A percentile compares a stretch with the other conserved stretches of the same genome.
These are phyloP conservation scores for Sturnus vulgaris DNA, from an alignment of 2,113 vertebrate genomes.

Conservation along the genomic window DNA sequence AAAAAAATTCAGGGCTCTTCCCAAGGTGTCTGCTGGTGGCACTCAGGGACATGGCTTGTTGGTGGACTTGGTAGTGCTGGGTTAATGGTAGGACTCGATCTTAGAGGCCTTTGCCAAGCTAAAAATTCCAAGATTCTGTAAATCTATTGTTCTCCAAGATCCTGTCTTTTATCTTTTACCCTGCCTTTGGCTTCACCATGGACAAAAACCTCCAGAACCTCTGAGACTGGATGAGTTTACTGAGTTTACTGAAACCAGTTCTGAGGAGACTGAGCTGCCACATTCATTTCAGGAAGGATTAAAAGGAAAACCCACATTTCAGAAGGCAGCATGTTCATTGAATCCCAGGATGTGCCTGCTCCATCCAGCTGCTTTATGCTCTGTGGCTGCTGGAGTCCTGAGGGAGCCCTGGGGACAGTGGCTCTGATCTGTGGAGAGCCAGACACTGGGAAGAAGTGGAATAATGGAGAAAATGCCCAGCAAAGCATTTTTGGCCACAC, in stretches of 20 bases:
- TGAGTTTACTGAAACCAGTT: not conserved
- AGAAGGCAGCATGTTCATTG: accelerated
- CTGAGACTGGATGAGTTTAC: not conserved
- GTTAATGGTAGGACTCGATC: accelerated
- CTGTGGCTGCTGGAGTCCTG: too few relatives aligned
- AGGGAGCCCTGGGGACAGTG: not conserved
- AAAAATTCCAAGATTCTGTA: not conserved
- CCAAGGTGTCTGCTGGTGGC: not conserved
- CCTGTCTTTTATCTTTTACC: not conserved
- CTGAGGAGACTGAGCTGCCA: not conserved
- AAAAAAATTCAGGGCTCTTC: not conserved
- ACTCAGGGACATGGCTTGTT: not conserved
- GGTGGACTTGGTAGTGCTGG: not conserved
- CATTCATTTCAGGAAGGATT: not conserved
- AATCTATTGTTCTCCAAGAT: not conserved
- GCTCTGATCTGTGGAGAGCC: not conserved
- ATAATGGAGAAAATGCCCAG: accelerated
- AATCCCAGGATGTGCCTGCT: not conserved
- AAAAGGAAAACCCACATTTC: not conserved
- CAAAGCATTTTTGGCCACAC: not conserved
- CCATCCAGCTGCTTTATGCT: not conserved
- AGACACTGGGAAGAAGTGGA: not conserved
- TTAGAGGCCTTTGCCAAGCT: not conserved
- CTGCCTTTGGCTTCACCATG: not conserved
- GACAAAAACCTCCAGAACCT: not conserved